Conservation (phyloP, 2,888 invertebrate species). For the Lamellibrachia satsuma region DNA sequence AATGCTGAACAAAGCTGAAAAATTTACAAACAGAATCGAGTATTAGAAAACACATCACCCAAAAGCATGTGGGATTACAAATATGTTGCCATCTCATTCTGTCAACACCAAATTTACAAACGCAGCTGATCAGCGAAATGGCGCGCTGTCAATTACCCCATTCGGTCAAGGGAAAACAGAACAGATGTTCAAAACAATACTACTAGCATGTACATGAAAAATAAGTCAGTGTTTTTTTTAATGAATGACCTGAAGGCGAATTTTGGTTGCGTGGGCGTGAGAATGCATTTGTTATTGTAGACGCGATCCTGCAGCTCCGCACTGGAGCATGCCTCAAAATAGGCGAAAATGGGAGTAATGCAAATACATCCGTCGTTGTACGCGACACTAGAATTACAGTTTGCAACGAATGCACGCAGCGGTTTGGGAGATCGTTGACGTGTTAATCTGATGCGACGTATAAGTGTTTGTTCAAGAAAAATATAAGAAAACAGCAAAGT, state of each 20-base stretch:
- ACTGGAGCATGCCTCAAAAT: constrained; percentile 1
- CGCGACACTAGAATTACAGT: not conserved
- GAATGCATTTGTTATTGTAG: not conserved
- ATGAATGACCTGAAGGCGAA: not conserved
- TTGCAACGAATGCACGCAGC: not conserved
- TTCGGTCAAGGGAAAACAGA: not conserved
- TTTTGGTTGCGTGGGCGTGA: not conserved
- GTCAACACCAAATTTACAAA: not conserved
- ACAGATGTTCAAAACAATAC: not conserved
- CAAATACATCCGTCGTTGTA: not conserved
- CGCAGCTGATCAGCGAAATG: not conserved
- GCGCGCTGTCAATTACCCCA: not conserved
- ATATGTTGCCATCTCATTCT: not conserved
- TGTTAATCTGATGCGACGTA: not conserved
- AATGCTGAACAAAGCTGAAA: not conserved
- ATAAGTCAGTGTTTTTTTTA: not conserved
- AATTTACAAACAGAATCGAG: not conserved
- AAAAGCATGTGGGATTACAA: not conserved
- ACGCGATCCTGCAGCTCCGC: not conserved
- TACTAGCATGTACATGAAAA: not conserved
- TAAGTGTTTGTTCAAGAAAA: not conserved
- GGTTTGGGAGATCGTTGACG: not conserved
- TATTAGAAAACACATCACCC: not conserved
- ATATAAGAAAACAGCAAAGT: not conserved
- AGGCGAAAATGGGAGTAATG: constrained; percentile 18